Base-by-base conservation (phyloP, 2,113 vertebrate species). In the Sinocyclocheilus maitianheensis region DNA sequence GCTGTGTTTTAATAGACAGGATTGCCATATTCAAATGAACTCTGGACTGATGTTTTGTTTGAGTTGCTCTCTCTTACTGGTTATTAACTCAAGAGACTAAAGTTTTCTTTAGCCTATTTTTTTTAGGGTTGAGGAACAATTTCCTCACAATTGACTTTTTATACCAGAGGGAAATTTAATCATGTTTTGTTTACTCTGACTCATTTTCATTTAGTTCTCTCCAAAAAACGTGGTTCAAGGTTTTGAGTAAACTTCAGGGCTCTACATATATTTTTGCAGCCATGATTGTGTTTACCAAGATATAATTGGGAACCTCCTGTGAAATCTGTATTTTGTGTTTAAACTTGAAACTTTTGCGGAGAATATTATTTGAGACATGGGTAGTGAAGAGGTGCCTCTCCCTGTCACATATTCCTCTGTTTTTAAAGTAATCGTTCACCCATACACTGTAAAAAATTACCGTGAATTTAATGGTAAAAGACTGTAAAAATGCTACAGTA, bases 1-100 rank as follows among this genome's bases (percentile, higher is more conserved):
- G 92, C 91, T 65, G 87, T 89, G 90, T 93, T 95, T 94, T 93
- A 94, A 93, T 94, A 95, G 94, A 94, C 92, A 48, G 92, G 92
- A 94, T 94, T 94, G 94, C 92, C 94, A 95, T 95, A 95, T 95
- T 94, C 93, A 94, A 93, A 95, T 95, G 92, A 95, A 95, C 93
- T 93, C 92, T 93, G 93, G 94, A 93, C 92, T 94, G 94, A 94
- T 94, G 94, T 94, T 94, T 94, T 95, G 94, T 95, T 93, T 94
- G 94, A 95, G 93, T 93, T 92, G 93, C 89, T 91, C 91, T 90
- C 91, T 91, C 90, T 94, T 92, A 88, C 92, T 88, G 90, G 91
- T 95, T 95, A 95, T 95, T 94, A 95, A 92, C 93, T 94, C 91
- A 91, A 94, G 92, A 94, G 93, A 91, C 91, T 90, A 91, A 94